Base-by-base conservation (phyloP, 2,797 vertebrate species). In the Chlorospingus semifuscus region DNA sequence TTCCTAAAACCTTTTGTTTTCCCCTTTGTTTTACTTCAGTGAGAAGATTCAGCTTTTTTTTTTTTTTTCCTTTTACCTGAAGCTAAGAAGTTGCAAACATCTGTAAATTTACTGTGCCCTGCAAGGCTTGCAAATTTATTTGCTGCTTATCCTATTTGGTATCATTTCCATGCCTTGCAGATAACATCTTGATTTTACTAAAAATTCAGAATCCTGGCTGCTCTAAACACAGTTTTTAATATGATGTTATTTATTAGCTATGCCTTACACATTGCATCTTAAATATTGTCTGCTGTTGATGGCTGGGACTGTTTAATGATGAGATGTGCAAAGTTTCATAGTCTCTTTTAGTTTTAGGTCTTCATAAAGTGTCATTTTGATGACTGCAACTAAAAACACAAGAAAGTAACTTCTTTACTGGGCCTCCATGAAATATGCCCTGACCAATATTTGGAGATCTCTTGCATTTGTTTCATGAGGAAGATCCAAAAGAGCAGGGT, bases 401-500 rank as follows among this genome's bases (percentile, higher is more conserved):
- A 37, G 41, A 70, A 72, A 37, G 12, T 27, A 17, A 13, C 39
- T 72, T 69, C 8, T 68, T 84, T 30, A 19, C 41, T 57, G 56
- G 37, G 8, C 32, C 18, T 85, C 30, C 8, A 9, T 24, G 22
- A 77, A 79, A 56, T 66, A 42, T 12, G 5, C 9, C 11, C 29
- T 39, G 15, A 64, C 30, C 32, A 75, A 19, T 23, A 46, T 86
- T 78, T 71, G 61, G 34, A 44, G 21, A 60, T 3, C 7, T 91
- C 20, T 69, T 64, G 12, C 1, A 2, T 59, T 69, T 72, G 11
- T 74, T 69, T 17, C 0, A 0, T n/a, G 21, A 81, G 9, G 5
- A 32, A 68, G 10, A 69, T 65, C 12, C 8, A 21, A 81, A 92
- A 23, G 16, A 32, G 4, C 8, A 7, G 11, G 11, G 12, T 32